These are phyloP conservation scores for Heliconius erato DNA, from an alignment of 2,888 invertebrate genomes.

Conservation along the genomic window DNA sequence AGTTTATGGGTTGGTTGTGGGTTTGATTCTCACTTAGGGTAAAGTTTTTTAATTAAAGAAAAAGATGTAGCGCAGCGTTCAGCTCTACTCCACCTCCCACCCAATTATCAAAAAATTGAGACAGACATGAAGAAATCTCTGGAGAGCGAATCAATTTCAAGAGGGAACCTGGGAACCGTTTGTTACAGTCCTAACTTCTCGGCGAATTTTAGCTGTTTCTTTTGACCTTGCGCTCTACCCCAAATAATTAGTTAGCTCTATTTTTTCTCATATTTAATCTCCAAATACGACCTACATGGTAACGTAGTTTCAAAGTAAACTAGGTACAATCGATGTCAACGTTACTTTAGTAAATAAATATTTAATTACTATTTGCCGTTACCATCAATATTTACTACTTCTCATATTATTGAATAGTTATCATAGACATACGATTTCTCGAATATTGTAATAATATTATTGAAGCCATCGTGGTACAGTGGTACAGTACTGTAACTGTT, in stretches of 20 bases:
- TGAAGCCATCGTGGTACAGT: not conserved
- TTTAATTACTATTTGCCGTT: slow-evolving; percentile 4
- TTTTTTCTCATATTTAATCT: not conserved
- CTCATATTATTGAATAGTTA: not conserved
- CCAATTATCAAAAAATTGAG: too few relatives aligned
- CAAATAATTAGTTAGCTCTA: too few relatives aligned
- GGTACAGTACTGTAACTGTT: not conserved
- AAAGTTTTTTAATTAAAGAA: not conserved
- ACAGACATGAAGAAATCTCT: too few relatives aligned
- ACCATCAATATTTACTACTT: not conserved
- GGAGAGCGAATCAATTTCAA: too few relatives aligned
- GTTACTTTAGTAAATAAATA: slow-evolving; percentile 4
- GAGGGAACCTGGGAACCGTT: too few relatives aligned
- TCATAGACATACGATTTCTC: not conserved
- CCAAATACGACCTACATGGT: not conserved
- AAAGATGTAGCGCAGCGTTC: not conserved
- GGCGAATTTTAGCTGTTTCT: too few relatives aligned
- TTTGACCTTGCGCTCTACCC: too few relatives aligned
- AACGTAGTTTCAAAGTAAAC: not conserved
- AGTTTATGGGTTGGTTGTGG: not conserved
- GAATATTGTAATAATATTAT: not conserved
- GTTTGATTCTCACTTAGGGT: not conserved
- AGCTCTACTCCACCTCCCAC: too few relatives aligned
- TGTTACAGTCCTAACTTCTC: too few relatives aligned
- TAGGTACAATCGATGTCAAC: not conserved